A percentile compares a stretch with the other conserved stretches of the same genome.
Evolutionary conservation across 2,888 invertebrate genomes (phyloP).

Genomic region (Baccha elongata): DNA sequence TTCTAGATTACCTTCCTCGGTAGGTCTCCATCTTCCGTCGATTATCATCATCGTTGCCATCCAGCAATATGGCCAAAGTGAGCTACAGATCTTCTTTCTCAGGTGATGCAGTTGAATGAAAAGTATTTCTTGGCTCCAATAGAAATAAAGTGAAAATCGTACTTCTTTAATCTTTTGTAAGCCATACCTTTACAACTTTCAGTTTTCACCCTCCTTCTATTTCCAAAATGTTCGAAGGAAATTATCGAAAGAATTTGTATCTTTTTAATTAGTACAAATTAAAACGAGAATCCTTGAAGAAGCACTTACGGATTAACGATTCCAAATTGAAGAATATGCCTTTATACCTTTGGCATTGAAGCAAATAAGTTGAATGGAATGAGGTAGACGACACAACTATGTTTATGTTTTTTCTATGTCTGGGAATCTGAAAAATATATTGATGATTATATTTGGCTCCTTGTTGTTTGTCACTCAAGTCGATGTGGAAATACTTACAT

Average conservation of each 20-base stretch:
- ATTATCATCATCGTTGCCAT: neutral
- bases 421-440: constrained; percentile 33
- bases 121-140: constrained; percentile 55
- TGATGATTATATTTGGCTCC: constrained; percentile 21
- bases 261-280: constrained; percentile 73
- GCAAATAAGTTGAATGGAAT: constrained; percentile 4
- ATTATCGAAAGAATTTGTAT: constrained; percentile 70
- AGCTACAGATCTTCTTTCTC: constrained; percentile 35
- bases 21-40: neutral
- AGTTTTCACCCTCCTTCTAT: constrained; percentile 14
- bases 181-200: constrained; percentile 33
- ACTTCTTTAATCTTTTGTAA: constrained; percentile 11
- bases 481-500: no score
- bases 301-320: constrained; percentile 62
- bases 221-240: constrained; percentile 44
- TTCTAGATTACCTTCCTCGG: constrained; percentile 50
- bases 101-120: constrained; percentile 66
- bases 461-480: constrained; percentile 39
- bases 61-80: constrained; percentile 22
- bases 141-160: constrained; percentile 64
- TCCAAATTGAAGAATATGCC: constrained; percentile 56
- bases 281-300: constrained; percentile 62
- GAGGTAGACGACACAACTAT: neutral
- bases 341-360: constrained; percentile 31
- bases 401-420: constrained; percentile 17